Evolutionary conservation across 2,797 vertebrate species (phyloP), one percentile per base, ranked within the genome.

Genomic region (Halcyon badia): DNA sequence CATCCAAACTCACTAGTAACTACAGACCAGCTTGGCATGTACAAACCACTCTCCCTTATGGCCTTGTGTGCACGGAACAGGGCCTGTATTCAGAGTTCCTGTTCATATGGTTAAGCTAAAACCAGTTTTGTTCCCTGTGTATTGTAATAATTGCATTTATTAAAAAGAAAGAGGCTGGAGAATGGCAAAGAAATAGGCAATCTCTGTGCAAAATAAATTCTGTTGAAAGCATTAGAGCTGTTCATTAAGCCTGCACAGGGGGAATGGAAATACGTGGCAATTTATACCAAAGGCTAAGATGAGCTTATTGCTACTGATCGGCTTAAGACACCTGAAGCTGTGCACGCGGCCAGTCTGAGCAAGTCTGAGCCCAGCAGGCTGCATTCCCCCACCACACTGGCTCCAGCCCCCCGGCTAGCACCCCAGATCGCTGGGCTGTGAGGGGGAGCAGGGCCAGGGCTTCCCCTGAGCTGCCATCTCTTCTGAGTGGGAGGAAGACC

Each of bases 151-250:
- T 58, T 52, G 22, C 66, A 83, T 88, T 88, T 84, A 89, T 83
- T 91, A 60, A 61, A 60, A 82, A 66, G 66, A 69, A 93, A 88
- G 73, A 82, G 24, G 35, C 52, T 81, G 20, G 35, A 28, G 51
- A 13, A 61, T 82, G 39, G 70, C 77, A 87, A 90, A 77, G 57
- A 90, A 95, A 90, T 58, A 72, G n/a, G 58, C 62, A 95, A 90
- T 86, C 33, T 91, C 25, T 81, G 54, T 91, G 72, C 62, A 87
- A 89, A 96, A 81, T 83, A 86, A 83, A 79, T 86, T 89, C 61
- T 75, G 46, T 24, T 95, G 77, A 90, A 91, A 86, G 54, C 82
- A 84, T 91, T 88, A 81, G 58, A 88, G 72, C 51, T 76, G 42
- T 71, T 91, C 80, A 81, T 93, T 95, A 91, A 91, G 31, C 39